phyloP scores from a whole-genome alignment of 1,140 invertebrate species.

The Orussus abietinus region DNA sequence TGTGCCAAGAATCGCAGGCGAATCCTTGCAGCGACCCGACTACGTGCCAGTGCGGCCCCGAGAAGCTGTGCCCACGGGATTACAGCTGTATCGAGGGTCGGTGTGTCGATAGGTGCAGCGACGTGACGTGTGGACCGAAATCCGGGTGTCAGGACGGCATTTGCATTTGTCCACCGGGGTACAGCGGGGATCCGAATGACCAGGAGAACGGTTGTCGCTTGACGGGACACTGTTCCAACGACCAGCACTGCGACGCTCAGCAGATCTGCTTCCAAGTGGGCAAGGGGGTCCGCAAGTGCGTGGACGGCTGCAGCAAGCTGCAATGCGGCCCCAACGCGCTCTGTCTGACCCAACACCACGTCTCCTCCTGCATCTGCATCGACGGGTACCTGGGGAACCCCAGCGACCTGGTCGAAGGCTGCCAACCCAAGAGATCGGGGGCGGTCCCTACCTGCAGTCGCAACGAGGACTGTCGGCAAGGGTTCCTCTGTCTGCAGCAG shows the following conservation, averaged over 20 bases:
- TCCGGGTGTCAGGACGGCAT: conserved; percentile 75
- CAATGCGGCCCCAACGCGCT: conserved; percentile 88
- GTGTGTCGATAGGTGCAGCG: conserved; percentile 71
- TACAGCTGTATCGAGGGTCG: conserved; percentile 66
- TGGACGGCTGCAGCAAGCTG: conserved; percentile 80
- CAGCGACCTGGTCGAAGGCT: conserved; percentile 70
- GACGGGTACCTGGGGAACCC: conserved; percentile 78
- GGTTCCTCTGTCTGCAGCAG: conserved; percentile 59
- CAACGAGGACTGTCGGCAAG: conserved; percentile 67
- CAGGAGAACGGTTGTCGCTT: conserved; percentile 64
- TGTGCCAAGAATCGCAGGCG: conserved; percentile 66
- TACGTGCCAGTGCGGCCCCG: conserved; percentile 66
- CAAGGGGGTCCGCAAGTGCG: conserved; percentile 72
- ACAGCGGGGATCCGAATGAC: conserved; percentile 74
- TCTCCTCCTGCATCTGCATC: conserved; percentile 78
- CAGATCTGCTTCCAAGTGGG: conserved; percentile 84
- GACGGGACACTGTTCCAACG: conserved; percentile 70
- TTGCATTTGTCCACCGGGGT: conserved; percentile 76
- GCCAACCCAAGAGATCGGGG: conserved; percentile 62
- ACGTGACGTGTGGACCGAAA: conserved; percentile 73
- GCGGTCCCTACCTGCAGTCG: conserved; percentile 57
- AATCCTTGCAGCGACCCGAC: conserved; percentile 65
- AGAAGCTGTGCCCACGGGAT: conserved; percentile 70
- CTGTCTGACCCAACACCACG: conserved; percentile 77
- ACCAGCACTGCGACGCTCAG: conserved; percentile 72